phyloP scores from a whole-genome alignment of 30 jellyfish, hydroid and myxozoan genomes.

The Aurelia sp. region DNA sequence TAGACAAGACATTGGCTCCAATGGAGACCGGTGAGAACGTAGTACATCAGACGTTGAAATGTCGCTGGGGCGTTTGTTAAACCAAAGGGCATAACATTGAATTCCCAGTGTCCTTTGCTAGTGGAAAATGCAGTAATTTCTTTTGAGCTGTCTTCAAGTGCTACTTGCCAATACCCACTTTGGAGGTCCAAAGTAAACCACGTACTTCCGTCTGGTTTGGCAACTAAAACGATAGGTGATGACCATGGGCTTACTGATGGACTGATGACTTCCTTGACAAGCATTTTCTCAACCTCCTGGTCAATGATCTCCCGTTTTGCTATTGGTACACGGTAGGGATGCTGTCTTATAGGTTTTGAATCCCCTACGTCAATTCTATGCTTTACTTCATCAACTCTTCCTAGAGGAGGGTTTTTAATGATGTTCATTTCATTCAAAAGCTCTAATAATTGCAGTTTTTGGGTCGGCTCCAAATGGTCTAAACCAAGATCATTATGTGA shows the following conservation, averaged over 20 bases:
- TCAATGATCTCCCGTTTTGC: conserved; percentile 30
- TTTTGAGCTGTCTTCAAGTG: conserved; percentile 9
- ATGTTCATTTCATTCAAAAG: conserved; percentile 16
- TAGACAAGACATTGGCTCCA: conserved; percentile 57
- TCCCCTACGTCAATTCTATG: conserved; percentile 48
- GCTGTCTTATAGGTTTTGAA: conserved; percentile 47
- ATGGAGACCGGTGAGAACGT: conserved; percentile 43
- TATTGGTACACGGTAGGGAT: conserved; percentile 49
- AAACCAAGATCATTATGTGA: conserved; percentile 12
- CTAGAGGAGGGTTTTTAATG: background rate
- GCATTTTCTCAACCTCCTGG: conserved; percentile 45
- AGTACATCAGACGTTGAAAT: conserved; percentile 67
- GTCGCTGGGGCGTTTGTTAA: conserved; percentile 74
- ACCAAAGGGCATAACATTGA: conserved; percentile 70
- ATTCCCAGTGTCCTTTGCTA: conserved; percentile 47
- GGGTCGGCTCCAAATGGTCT: conserved; percentile 6
- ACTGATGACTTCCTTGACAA: conserved; percentile 21
- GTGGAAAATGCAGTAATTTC: conserved; percentile 78
- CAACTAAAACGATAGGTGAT: conserved; percentile 71
- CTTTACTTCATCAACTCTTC: conserved; percentile 22
- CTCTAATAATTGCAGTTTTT: background rate
- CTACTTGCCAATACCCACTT: conserved; percentile 74
- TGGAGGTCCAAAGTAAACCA: conserved; percentile 66
- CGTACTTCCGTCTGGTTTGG: conserved; percentile 40
- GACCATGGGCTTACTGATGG: conserved; percentile 77